Evolutionary conservation across 2,797 vertebrate genomes (phyloP).

Genomic region (Chloroceryle amazona): DNA sequence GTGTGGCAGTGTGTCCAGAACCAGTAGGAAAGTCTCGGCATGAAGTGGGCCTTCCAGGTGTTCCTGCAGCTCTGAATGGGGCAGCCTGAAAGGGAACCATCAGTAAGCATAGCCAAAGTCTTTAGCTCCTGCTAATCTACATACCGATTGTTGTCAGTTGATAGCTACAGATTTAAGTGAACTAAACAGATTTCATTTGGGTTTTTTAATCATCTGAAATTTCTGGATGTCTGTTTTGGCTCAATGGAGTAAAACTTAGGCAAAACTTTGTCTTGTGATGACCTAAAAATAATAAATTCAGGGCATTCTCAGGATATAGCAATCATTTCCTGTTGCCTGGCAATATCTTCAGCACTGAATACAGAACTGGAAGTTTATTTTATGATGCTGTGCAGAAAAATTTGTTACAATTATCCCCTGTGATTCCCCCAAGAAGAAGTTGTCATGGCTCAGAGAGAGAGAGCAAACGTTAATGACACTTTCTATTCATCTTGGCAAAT

Average conservation of each 20-base stretch:
- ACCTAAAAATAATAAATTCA: constrained; percentile 46
- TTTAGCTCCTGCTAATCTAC: neutral
- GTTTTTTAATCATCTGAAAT: neutral
- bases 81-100: neutral
- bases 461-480: constrained; percentile 10
- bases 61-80: neutral
- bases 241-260: neutral
- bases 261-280: neutral
- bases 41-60: neutral
- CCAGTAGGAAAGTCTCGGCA: neutral
- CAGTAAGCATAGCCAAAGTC: neutral
- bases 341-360: neutral
- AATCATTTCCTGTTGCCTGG: constrained; percentile 62
- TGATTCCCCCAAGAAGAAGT: constrained; percentile 57
- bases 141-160: neutral
- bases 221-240: constrained; percentile 5
- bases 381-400: constrained; percentile 58
- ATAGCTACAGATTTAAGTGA: neutral
- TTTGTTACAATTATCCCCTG: constrained; percentile 53
- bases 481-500: constrained; percentile 36
- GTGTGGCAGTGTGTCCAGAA: neutral
- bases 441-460: constrained; percentile 12
- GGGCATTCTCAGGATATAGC: constrained; percentile 11
- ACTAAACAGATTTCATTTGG: neutral
- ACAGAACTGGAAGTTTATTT: constrained; percentile 52